A percentile compares a stretch with the other conserved stretches of the same genome.
These are phyloP conservation scores for Aurelia sp. DNA, from an alignment of 30 jellyfish, hydroid and myxozoan species.

Conservation along the genomic window DNA sequence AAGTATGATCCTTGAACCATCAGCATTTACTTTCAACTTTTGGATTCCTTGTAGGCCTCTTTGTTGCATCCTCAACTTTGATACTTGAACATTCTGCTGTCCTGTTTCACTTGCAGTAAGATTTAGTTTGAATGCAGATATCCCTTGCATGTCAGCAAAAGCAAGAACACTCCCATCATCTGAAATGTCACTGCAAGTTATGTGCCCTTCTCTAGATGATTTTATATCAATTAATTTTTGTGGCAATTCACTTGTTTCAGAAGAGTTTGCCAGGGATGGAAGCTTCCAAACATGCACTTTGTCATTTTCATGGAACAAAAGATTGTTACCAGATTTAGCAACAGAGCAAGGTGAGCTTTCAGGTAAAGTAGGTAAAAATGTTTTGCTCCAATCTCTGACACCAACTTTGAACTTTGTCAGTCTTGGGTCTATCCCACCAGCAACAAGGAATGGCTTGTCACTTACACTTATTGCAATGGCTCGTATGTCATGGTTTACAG, in stretches of 20 bases:
- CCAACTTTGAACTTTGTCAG: constrained; percentile 18
- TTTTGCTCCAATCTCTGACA: not conserved
- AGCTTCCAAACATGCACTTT: constrained; percentile 72
- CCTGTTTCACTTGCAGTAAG: not conserved
- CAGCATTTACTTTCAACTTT: constrained; percentile 37
- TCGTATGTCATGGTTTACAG: constrained; percentile 74
- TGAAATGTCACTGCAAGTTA: constrained; percentile 69
- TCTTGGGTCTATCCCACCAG: constrained; percentile 89
- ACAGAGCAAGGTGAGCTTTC: constrained; percentile 35
- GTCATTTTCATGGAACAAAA: constrained; percentile 45
- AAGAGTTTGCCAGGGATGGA: constrained; percentile 10
- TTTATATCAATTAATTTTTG: constrained; percentile 55
- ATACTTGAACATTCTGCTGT: constrained; percentile 5
- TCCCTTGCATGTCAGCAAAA: constrained; percentile 41
- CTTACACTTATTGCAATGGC: constrained; percentile 29
- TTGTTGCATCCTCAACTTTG: constrained; percentile 35
- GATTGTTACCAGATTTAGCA: constrained; percentile 44
- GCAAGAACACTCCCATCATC: constrained; percentile 55
- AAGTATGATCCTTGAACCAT: constrained; percentile 21
- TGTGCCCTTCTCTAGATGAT: constrained; percentile 29
- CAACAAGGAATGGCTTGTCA: constrained; percentile 23
- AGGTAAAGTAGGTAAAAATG: constrained; percentile 24
- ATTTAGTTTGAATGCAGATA: constrained; percentile 5
- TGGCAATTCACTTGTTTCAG: constrained; percentile 5
- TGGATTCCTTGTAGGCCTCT: constrained; percentile 29